Percentiles rank a stretch among this genome's conserved stretches.
Evolutionary conservation across 2,888 invertebrate species (phyloP).

Genomic region (Meliscaeva auricollis): DNA sequence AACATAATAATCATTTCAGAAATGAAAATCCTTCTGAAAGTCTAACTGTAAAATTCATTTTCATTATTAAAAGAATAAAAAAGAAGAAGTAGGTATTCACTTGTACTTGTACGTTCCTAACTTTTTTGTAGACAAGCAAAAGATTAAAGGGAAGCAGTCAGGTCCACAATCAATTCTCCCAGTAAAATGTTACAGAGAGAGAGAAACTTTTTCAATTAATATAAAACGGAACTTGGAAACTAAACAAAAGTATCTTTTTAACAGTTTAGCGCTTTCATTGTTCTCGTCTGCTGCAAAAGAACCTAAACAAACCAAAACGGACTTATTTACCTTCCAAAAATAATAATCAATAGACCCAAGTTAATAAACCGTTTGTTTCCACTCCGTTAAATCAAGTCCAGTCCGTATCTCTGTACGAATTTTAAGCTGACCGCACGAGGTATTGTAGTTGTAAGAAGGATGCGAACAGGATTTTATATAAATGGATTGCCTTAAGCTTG

Average conservation of each 20-base stretch:
- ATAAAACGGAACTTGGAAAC: constrained; percentile 40
- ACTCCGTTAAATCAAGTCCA: constrained; percentile 1
- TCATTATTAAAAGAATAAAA: neutral
- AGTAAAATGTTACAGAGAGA: constrained; percentile 19
- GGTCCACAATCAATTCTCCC: constrained; percentile 40
- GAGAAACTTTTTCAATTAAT: constrained; percentile 69
- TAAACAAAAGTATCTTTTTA: constrained; percentile 54
- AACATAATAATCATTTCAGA: neutral
- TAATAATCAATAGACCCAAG: constrained; percentile 12
- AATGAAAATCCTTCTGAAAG: neutral
- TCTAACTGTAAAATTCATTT: neutral
- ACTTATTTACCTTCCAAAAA: neutral
- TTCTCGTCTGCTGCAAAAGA: neutral
- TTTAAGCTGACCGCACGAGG: neutral
- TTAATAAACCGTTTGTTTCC: constrained; percentile 11
- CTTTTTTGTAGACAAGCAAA: neutral
- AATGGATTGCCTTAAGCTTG: neutral
- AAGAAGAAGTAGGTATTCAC: neutral
- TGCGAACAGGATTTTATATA: neutral
- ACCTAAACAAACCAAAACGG: neutral
- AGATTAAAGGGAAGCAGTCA: constrained; percentile 52
- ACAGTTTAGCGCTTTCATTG: constrained; percentile 11
- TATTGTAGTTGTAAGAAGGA: neutral
- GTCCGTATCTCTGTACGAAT: neutral
- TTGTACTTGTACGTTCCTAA: too few relatives aligned